Evolutionary conservation across 2,888 invertebrate genomes (phyloP), one percentile per base, ranked within the genome.

Genomic region (Eretmocerus hayati): DNA sequence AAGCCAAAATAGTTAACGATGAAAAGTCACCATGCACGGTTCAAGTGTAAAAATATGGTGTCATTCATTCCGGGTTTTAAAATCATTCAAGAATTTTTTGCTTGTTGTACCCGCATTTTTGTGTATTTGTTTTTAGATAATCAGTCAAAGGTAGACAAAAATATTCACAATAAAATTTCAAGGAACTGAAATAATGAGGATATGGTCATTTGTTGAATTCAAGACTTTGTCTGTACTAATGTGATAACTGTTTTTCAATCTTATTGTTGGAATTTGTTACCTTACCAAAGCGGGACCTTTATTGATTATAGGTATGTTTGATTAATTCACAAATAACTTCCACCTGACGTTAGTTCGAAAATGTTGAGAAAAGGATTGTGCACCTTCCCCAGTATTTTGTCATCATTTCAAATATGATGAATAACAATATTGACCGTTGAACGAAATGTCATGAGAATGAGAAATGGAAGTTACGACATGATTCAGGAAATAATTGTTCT

Each of bases 401-500:
- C 52, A 58, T 55, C 54, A 53, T 54, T 52, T 55, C 50, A 53
- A 57, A 22, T 45, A 53, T 53, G 46, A 52, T 38, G 44, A 52
- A 18, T 20, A 33, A 39, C 42, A 45, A 42, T 49, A 51, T 33
- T 32, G 36, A 52, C 38, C 43, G 39, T 43, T 42, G 50, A 50
- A 38, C 20, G 38, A 38, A 23, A 21, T 23, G 30, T 35, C 42
- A 48, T 33, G 32, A 36, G 15, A 31, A 33, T 45, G 47, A 21
- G 20, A 15, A 37, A 43, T 32, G 33, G 55, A 61, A 55, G 59
- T 59, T 58, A 59, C 58, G 59, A 61, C 59, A 62, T 62, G 59
- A 64, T 63, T 61, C 63, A 66, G 62, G 58, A 60, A 64, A 53
- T 62, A 62, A 63, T 64, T 61, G 64, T 60, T 65, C 63, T 67